These are phyloP conservation scores for Pseudomyrmex gracilis DNA, from an alignment of 1,140 invertebrate genomes.

Conservation along the genomic window DNA sequence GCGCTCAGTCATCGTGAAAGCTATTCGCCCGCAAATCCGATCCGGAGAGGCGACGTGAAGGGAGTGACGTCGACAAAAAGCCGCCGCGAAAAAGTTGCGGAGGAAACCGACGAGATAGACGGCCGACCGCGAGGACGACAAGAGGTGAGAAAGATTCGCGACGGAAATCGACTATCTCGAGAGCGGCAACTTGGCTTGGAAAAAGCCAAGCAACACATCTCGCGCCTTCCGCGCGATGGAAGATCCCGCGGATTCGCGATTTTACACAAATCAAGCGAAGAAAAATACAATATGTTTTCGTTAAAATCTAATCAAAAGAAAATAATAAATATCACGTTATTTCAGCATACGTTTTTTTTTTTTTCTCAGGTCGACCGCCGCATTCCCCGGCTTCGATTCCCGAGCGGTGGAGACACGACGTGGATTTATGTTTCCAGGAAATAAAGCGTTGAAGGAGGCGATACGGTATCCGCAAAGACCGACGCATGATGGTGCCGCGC, in stretches of 20 bases:
- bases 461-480: slow-evolving; percentile 50
- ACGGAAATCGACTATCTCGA: slow-evolving; percentile 76
- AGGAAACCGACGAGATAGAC: slow-evolving; percentile 55
- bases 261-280: too few relatives aligned
- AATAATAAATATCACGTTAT: background rate
- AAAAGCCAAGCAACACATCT: background rate
- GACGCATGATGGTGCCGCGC: background rate
- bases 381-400: background rate
- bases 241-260: too few relatives aligned
- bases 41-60: background rate
- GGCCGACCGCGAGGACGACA: slow-evolving; percentile 47
- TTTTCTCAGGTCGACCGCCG: too few relatives aligned
- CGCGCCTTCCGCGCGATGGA: too few relatives aligned
- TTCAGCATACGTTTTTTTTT: background rate
- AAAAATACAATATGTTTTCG: too few relatives aligned
- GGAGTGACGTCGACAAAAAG: slow-evolving; percentile 34
- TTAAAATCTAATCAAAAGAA: too few relatives aligned
- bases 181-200: background rate
- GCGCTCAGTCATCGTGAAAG: slow-evolving; percentile 68
- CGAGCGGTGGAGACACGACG: slow-evolving; percentile 32
- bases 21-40: slow-evolving; percentile 67
- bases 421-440: slow-evolving; percentile 76
- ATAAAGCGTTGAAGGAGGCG: slow-evolving; percentile 45
- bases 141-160: slow-evolving; percentile 76
- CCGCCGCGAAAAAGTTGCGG: slow-evolving; percentile 57